Evolutionary conservation across 2,113 vertebrate species (phyloP), one percentile per base, ranked within the genome.

Genomic region (Aviceda subcristata): DNA sequence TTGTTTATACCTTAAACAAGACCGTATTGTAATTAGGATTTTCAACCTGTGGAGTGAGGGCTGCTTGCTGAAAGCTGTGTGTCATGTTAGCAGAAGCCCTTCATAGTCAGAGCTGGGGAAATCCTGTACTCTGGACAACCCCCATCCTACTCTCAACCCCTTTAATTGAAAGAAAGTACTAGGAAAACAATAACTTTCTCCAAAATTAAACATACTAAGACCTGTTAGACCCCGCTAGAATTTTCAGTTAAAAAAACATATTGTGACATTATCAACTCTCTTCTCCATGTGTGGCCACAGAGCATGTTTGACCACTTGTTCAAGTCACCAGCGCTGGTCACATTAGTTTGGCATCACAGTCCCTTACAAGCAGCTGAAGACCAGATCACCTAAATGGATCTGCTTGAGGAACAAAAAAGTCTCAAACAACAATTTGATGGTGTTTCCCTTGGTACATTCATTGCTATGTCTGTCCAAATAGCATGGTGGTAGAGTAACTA

Each of bases 1-100:
- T 84, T 86, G 24, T 92, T 95, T 84, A 43, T 80, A 62, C 43
- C 41, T 89, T 86, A 69, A 86, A 59, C n/a, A 79, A 73, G 27
- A 66, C 29, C 1, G 1, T 59, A 36, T 39, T 75, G 13, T 85
- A 77, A 67, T 92, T 62, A 77, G 1, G 7, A 34, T 59, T 86
- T 72, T 89, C n/a, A 78, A 15, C 30, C 43, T 63, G 18, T 24
- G 20, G 67, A 51, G 24, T 0, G 2, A 78, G 29, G 41, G 38
- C 46, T 41, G 20, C 69, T 48, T 92, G 51, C 56, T 72, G n/a
- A 74, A 84, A 71, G 32, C 19, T 62, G 1, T n/a, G 4, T 1
- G 4, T 50, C 60, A 24, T 74, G 26, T 20, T 67, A 18, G 51
- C n/a, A 62, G 46, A 62, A 57, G 15, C 14, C 22, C n/a, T 81